Base-by-base conservation (phyloP, 2,113 vertebrate species). In the Pollimyrus isidori region DNA sequence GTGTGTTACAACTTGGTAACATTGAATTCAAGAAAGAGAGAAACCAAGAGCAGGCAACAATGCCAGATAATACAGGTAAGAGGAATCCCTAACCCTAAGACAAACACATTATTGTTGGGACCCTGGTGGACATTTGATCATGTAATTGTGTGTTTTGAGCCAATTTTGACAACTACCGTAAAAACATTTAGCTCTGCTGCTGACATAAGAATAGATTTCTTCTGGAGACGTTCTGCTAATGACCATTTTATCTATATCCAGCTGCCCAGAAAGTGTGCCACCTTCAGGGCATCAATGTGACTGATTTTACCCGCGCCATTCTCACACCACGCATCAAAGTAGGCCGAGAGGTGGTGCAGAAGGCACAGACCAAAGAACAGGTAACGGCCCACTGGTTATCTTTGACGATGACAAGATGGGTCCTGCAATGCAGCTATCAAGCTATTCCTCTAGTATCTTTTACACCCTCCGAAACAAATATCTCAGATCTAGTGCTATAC, bases 301-400 rank as follows among this genome's bases (percentile, higher is more conserved):
- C 97, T 0, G 97, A 98, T 90, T 98, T 98, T 93, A 97, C 97
- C 62, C 94, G 97, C 84, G 93, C 96, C 86, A 97, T 98, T 86
- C 95, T 98, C 48, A 97, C 96, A 1, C 97, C 97, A n/a, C 95
- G 97, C 30, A 98, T 98, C 93, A 98, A 98, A 94, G 97, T 98
- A 0, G 97, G 97, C 17, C 93, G 97, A 90, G 97, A 98, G 5
- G 95, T 97, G 10, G 97, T 98, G 1, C 97, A 98, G 93, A 97
- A 97, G 92, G 97, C 97, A 15, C 97, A 98, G 94, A 98, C 97
- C 15, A 98, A 98, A 92, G 97, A 98, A 87, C 97, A 98, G 96
- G 97, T 98, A 87, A n/a, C 6, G 86, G 35, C 7, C 48, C 26
- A 56, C 19, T 45, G 39, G 30, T 80, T 52, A 7, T 4, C 26